Conservation (phyloP, 23 tunicate species). For the Ascidia mentula region DNA sequence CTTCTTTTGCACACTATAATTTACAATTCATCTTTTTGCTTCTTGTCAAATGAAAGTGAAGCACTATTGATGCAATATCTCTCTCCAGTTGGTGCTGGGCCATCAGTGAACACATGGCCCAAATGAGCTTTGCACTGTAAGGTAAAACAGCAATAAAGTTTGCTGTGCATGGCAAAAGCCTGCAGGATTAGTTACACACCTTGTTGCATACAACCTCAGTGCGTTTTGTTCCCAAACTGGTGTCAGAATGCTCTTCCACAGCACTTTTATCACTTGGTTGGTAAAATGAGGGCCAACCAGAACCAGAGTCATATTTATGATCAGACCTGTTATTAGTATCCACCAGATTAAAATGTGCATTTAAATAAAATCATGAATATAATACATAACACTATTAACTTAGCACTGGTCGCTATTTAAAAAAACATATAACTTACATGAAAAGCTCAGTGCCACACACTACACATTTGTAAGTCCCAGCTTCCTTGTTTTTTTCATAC, state of each 20-base stretch:
- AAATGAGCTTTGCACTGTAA: slow-evolving; percentile 41
- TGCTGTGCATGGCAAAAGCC: background rate
- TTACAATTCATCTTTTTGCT: slow-evolving; percentile 17
- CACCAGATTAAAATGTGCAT: too few species aligned
- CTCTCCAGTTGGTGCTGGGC: slow-evolving; percentile 47
- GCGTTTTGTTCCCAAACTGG: slow-evolving; percentile 62
- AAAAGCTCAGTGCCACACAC: slow-evolving; percentile 78
- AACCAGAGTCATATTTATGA: slow-evolving; percentile 91
- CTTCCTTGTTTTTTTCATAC: slow-evolving; percentile 61
- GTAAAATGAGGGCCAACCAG: slow-evolving; percentile 97
- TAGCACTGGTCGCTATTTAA: too few species aligned
- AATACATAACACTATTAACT: too few species aligned
- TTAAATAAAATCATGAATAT: too few species aligned
- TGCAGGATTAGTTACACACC: slow-evolving; percentile 18
- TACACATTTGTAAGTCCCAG: slow-evolving; percentile 76
- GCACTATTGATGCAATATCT: slow-evolving; percentile 64
- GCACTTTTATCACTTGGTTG: slow-evolving; percentile 32
- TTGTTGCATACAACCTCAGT: slow-evolving; percentile 81
- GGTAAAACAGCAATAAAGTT: background rate
- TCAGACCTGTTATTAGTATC: too few species aligned
- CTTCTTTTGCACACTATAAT: background rate
- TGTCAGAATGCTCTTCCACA: slow-evolving; percentile 45
- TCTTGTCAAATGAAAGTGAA: slow-evolving; percentile 24
- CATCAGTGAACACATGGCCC: slow-evolving; percentile 51
- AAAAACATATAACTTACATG: slow-evolving; percentile 58